Base-by-base conservation (phyloP, 2,888 invertebrate species). In the Eulithis testata region DNA sequence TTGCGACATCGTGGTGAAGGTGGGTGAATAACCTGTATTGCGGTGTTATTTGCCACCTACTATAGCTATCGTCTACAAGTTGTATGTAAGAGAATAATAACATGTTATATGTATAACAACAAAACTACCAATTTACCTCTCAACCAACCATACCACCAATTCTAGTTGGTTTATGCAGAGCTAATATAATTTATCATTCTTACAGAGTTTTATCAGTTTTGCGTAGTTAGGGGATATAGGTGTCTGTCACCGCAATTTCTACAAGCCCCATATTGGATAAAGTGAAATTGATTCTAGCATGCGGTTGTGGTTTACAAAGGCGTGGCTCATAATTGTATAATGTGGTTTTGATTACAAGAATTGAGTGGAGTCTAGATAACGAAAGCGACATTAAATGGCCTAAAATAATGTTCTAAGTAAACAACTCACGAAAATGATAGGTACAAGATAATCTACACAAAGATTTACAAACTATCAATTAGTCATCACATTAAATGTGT, bases 231-330 rank as follows among this genome's bases (percentile, higher is more conserved):
- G 27, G 62, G 52, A 60, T 45, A 37, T 50, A 66, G 53, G 59
- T 60, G 53, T 65, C 58, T 69, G 61, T 60, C 65, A 60, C 61
- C 60, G 50, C 54, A 68, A 50, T 66, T 60, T 69, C 47, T 65
- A 62, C 58, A 64, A 61, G 49, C 59, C 54, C 56, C 50, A 52
- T 71, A 64, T 69, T 66, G 61, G 64, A 71, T 60, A 61, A 59
- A 61, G 50, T 11, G 14, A 68, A 71, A 70, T 73, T 65, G 65
- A 69, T 63, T 68, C 68, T 68, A 65, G 64, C 66, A 63, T 55
- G 62, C 45, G 57, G 61, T 43, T 69, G 55, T 40, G 50, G 55
- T 50, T 57, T 62, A 50, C 12, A 31, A 65, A 44, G 37, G 58
- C 31, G 56, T 43, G 54, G 57, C 55, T 65, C 47, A 62, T 40